A percentile compares a stretch with the other conserved stretches of the same genome.
phyloP scores from a whole-genome alignment of 1,140 invertebrate species.

The Tetraneura akinire region DNA sequence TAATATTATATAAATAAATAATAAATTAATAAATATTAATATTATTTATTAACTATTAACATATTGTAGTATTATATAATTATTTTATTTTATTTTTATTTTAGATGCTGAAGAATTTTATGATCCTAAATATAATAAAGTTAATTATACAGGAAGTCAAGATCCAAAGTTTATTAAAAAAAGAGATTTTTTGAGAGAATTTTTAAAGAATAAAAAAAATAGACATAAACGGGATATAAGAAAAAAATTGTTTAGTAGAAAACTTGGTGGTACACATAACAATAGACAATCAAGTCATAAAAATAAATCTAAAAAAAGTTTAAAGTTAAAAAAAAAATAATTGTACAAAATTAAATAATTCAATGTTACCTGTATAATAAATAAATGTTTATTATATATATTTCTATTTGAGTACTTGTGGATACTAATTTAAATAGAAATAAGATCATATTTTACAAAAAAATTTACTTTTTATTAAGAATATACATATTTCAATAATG shows the following conservation, averaged over 20 bases:
- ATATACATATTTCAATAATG: no score
- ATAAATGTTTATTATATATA: neutral
- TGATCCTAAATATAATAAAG: conserved; percentile 29
- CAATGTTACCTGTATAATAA: neutral
- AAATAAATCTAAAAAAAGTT: neutral
- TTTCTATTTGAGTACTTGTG: no score
- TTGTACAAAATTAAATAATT: no score
- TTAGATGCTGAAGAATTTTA: conserved; percentile 49
- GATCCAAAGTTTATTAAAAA: conserved; percentile 39
- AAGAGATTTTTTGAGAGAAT: conserved; percentile 27
- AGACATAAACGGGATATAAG: conserved; percentile 18
- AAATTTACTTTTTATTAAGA: no score
- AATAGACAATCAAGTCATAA: neutral
- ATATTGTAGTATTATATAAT: neutral
- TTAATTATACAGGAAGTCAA: conserved; percentile 15
- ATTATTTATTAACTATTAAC: neutral
- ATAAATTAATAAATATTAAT: neutral
- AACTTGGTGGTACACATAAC: conserved; percentile 29
- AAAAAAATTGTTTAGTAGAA: conserved; percentile 42
- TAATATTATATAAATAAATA: no score
- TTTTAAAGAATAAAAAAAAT: conserved; percentile 43
- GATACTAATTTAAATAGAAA: no score
- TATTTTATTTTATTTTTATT: neutral
- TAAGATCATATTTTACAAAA: no score
- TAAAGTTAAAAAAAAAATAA: neutral